Base-by-base conservation (phyloP, 2,113 vertebrate species). In the Erythrocercus mccallii region DNA sequence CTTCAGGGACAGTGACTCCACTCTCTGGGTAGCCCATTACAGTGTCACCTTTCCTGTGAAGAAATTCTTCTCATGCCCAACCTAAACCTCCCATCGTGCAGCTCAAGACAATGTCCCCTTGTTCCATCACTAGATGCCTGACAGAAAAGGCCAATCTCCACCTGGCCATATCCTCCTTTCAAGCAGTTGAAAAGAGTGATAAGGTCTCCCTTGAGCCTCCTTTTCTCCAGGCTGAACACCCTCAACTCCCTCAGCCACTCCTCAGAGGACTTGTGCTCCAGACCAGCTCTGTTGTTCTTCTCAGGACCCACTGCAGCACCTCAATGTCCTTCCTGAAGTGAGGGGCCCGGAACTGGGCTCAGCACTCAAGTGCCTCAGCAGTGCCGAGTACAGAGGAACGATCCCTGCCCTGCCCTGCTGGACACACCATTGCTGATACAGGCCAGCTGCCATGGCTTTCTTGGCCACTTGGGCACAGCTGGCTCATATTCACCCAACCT, bases 341-440 rank as follows among this genome's bases (percentile, higher is more conserved):
- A 44, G 12, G 10, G 15, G 5, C 27, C 15, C 5, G 0, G 33
- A 28, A 28, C 33, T 6, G 60, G 37, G 19, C 44, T 19, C 18
- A 15, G 31, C 6, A 19, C 22, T 28, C 10, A 6, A 33, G 33
- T 7, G 27, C 10, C 68, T 23, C 50, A 23, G 6, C 37, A 50
- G 27, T 16, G 51, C 35, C 6, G 27, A 16, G 27, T 2, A 19
- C 35, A 16, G 12, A 1, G 21, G 35, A 5, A 7, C 17, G 2
- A 23, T 33, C 5, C 4, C 51, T 21, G 40, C 5, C 24, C 16
- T 20, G 30, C 20, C 24, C 42, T 5, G 58, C 50, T 6, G 56
- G 27, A 2, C 44, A 2, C 86, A 4, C 10, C 2, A 2, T 11
- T 30, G 15, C 84, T 24, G 38, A 24, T 4, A 3, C 15, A 11